Percentiles rank a stretch among this genome's conserved stretches.
Evolutionary conservation across 2,797 vertebrate species (phyloP).

Genomic region (Lerista edwardsae): DNA sequence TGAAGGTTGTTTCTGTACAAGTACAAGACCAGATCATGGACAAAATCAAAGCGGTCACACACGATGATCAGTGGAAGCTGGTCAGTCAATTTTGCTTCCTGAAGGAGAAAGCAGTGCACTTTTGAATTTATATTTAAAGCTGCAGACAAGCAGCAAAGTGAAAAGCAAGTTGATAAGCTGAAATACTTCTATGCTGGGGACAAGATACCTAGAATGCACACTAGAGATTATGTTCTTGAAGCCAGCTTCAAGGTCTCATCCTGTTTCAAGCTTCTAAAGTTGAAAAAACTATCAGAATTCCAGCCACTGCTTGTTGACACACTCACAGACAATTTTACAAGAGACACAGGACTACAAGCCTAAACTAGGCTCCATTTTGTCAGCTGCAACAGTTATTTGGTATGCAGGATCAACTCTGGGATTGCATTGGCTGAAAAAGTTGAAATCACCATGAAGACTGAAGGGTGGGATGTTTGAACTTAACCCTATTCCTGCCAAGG

Average conservation of each 20-base stretch:
- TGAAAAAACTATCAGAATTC: constrained; percentile 51
- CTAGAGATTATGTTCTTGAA: not conserved
- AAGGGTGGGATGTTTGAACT: constrained; percentile 26
- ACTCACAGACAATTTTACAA: constrained; percentile 52
- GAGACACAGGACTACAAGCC: constrained; percentile 66
- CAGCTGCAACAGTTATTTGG: constrained; percentile 63
- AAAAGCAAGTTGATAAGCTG: not conserved
- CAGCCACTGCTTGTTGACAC: constrained; percentile 33
- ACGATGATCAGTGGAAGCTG: constrained; percentile 98
- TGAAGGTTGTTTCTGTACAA: constrained; percentile 98
- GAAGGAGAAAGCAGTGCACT: constrained; percentile 33
- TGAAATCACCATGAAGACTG: constrained; percentile 2
- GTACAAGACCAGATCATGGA: constrained; percentile 97
- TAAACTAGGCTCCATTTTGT: constrained; percentile 63
- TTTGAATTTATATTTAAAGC: too few species aligned
- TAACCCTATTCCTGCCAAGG: too few species aligned
- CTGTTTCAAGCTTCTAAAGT: constrained; percentile 44
- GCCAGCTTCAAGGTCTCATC: constrained; percentile 23
- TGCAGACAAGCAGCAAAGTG: not conserved
- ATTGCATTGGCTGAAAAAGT: constrained; percentile 48
- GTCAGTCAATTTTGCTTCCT: constrained; percentile 99
- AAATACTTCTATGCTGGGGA: not conserved
- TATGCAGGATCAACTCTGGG: constrained; percentile 77
- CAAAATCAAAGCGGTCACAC: constrained; percentile 98
- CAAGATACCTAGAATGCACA: not conserved